Percentiles rank a stretch among this genome's conserved stretches.
Conservation (phyloP, 2,797 vertebrate species). For the Basileuterus tristriatus region DNA sequence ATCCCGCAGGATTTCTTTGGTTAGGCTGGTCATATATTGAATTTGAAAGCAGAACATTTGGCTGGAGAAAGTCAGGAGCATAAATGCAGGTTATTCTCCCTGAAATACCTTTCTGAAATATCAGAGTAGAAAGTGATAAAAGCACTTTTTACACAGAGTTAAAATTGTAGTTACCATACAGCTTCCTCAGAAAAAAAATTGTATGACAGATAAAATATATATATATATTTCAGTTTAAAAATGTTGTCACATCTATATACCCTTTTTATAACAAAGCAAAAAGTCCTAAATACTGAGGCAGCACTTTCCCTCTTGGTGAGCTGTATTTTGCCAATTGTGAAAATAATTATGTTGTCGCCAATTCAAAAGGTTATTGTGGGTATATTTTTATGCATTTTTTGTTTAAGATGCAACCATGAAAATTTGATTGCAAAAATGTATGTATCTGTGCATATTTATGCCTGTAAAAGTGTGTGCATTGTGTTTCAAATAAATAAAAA, state of each 20-base stretch:
- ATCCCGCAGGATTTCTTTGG: background rate
- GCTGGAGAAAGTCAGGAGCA: background rate
- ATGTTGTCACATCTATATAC: background rate
- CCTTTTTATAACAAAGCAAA: background rate
- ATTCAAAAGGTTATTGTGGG: background rate
- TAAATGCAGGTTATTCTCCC: background rate
- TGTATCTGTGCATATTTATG: background rate
- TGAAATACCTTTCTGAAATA: background rate
- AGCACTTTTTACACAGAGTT: background rate
- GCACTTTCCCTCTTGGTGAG: background rate
- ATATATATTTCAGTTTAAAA: background rate
- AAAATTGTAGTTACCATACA: background rate
- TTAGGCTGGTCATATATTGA: background rate
- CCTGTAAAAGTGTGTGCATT: background rate
- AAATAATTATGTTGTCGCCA: background rate
- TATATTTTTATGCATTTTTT: background rate
- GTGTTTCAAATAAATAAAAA: background rate
- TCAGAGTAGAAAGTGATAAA: background rate
- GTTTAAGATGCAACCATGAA: background rate
- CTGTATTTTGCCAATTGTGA: background rate
- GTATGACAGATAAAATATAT: background rate
- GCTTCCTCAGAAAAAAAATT: background rate
- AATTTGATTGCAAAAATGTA: background rate
- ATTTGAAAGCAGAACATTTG: conserved; percentile 25
- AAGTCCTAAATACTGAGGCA: background rate